Percentiles rank a stretch among this genome's conserved stretches.
These are phyloP conservation scores for Meliscaeva auricollis DNA, from an alignment of 2,888 invertebrate genomes.

Conservation along the genomic window DNA sequence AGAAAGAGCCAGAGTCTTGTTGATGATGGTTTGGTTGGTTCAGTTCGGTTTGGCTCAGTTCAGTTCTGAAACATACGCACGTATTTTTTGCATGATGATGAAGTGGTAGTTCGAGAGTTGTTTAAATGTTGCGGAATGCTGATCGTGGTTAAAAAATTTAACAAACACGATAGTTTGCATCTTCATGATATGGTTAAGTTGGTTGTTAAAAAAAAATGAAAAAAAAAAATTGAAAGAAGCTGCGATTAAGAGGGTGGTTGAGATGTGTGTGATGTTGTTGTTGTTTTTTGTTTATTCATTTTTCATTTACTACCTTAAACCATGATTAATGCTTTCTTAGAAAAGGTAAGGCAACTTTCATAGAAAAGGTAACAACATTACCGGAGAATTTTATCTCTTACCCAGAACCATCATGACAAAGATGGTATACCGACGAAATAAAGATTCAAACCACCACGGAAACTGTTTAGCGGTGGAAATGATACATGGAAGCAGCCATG, in stretches of 20 bases:
- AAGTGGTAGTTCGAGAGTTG: constrained; percentile 62
- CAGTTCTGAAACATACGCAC: constrained; percentile 10
- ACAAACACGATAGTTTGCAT: constrained; percentile 51
- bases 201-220: constrained; percentile 1
- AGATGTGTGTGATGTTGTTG: not conserved
- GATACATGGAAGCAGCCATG: too few relatives aligned
- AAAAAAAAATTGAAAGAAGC: not conserved
- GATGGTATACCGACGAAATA: not conserved
- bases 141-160: constrained; percentile 66
- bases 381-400: not conserved
- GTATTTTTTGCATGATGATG: constrained; percentile 51
- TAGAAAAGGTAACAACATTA: constrained; percentile 11
- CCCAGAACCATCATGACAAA: not conserved
- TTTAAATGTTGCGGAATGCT: constrained; percentile 58
- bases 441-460: too few relatives aligned
- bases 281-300: not conserved
- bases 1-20: constrained; percentile 20
- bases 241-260: constrained; percentile 4
- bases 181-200: constrained; percentile 54
- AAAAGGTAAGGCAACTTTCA: constrained; percentile 14
- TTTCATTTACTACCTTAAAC: not conserved
- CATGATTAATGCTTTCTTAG: not conserved
- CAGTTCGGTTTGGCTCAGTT: too few relatives aligned
- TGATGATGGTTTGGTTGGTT: not conserved
- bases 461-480: too few relatives aligned